phyloP scores from a whole-genome alignment of 2,888 invertebrate species.

The Lottia gigantea region DNA sequence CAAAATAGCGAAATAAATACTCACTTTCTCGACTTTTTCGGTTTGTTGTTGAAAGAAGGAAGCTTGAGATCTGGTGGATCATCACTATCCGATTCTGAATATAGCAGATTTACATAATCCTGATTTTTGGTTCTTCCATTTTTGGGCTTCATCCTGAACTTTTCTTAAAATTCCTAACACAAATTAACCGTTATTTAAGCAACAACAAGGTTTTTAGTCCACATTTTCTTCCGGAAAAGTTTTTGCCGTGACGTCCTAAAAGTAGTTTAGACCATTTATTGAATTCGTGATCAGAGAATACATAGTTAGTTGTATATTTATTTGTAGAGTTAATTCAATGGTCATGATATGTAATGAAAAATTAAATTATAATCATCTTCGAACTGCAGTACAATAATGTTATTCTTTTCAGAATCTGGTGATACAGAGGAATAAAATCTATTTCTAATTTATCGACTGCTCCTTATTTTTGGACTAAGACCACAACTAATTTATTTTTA shows the following conservation, averaged over 20 bases:
- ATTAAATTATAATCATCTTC: no score
- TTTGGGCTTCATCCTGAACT: conserved; percentile 31
- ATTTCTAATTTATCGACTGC: no score
- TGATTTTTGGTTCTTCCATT: conserved; percentile 29
- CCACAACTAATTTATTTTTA: no score
- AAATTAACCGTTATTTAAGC: neutral
- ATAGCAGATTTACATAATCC: conserved; percentile 28
- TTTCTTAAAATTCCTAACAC: conserved; percentile 55
- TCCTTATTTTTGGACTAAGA: no score
- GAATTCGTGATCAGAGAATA: neutral
- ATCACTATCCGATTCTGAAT: conserved; percentile 45
- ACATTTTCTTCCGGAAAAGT: neutral
- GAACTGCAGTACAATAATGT: no score
- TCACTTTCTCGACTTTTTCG: conserved; percentile 45
- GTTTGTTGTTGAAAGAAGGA: conserved; percentile 47
- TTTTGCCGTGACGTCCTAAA: neutral
- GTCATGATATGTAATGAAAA: no score
- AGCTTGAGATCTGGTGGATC: conserved; percentile 44
- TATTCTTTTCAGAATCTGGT: no score
- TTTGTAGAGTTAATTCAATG: no score
- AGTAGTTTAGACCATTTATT: neutral
- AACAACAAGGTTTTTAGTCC: neutral
- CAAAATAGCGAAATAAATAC: conserved; percentile 7
- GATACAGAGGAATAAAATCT: no score
- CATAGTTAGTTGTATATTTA: no score